Conservation (phyloP, 2,888 invertebrate genomes). For the Himalopsyche tibetana region DNA sequence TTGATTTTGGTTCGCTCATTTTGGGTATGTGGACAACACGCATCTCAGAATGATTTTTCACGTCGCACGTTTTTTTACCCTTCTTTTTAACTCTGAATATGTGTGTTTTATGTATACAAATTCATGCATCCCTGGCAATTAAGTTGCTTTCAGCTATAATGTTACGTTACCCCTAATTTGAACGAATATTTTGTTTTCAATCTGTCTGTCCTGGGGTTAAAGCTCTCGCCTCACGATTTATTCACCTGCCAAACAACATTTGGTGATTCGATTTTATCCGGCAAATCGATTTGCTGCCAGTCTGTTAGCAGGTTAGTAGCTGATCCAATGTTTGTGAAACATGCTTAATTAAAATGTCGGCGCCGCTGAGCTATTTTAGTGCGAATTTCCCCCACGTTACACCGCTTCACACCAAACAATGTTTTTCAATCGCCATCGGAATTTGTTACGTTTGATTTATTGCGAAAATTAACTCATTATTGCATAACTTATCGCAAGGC, state of each 20-base stretch:
- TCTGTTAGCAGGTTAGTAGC: conserved; percentile 16
- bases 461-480: no score
- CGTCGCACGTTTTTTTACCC: no score
- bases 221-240: conserved; percentile 2
- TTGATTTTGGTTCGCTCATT: no score
- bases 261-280: conserved; percentile 16
- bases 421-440: not conserved
- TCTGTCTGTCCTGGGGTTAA: not conserved
- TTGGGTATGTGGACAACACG: no score
- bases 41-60: no score
- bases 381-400: conserved; percentile 9
- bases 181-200: no score
- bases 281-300: conserved; percentile 11
- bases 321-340: conserved; percentile 30
- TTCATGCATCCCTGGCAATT: no score
- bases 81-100: no score
- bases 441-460: conserved; percentile 9
- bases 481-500: no score
- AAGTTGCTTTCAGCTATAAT: no score
- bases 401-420: not conserved
- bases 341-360: conserved; percentile 28
- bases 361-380: conserved; percentile 17
- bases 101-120: no score
- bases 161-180: no score
- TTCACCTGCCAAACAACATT: not conserved